These are phyloP conservation scores for Euphysa ruthae DNA, from an alignment of 30 jellyfish, hydroid and myxozoan species.

Conservation along the genomic window DNA sequence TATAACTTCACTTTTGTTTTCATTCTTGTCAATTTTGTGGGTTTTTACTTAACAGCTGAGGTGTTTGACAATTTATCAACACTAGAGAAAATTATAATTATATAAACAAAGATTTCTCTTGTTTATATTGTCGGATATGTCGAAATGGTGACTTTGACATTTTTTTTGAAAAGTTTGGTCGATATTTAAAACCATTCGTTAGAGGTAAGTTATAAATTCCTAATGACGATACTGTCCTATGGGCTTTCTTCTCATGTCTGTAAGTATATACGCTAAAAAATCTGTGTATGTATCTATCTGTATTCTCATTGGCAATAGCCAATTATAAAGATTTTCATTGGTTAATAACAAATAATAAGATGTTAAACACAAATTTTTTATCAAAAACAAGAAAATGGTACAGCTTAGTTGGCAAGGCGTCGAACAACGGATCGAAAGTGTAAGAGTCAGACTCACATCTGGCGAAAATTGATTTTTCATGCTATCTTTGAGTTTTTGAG, in stretches of 20 bases:
- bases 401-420: no score
- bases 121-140: slow-evolving; percentile 4
- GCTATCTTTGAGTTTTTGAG: no score
- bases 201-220: slow-evolving; percentile 5
- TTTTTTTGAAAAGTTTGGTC: slow-evolving; percentile 1
- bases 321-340: no score
- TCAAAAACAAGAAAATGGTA: neutral
- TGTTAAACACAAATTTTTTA: no score
- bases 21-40: neutral
- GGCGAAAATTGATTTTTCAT: no score
- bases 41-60: neutral
- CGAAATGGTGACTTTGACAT: neutral
- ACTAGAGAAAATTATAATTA: slow-evolving; percentile 1
- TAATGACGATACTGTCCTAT: neutral
- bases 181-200: neutral
- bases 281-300: no score
- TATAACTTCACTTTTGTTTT: neutral
- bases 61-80: neutral
- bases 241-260: neutral
- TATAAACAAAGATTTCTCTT: neutral
- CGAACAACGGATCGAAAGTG: no score
- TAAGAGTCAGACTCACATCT: no score
- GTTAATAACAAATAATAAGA: no score
- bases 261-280: no score
- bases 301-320: no score